Percentiles rank a stretch among this genome's conserved stretches.
These are phyloP conservation scores for Microcebus ravelobensis DNA, from an alignment of 2,113 vertebrate genomes.

Conservation along the genomic window DNA sequence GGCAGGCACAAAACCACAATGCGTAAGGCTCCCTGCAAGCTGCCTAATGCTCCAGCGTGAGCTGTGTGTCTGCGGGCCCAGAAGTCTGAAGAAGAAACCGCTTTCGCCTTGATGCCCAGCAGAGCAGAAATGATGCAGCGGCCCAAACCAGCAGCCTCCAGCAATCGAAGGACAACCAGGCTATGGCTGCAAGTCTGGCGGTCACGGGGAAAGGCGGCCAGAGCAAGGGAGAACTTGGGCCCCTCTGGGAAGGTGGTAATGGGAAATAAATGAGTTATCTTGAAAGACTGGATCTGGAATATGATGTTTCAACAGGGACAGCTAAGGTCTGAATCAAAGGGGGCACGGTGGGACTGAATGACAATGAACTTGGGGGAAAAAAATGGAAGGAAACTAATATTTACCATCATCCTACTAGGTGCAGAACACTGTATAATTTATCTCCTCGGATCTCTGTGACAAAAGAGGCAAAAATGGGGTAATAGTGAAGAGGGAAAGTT, in stretches of 20 bases:
- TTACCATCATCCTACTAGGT: neutral
- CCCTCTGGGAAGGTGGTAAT: neutral
- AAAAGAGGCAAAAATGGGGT: neutral
- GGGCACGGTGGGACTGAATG: neutral
- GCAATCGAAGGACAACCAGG: neutral
- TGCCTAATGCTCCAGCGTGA: neutral
- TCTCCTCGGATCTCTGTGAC: neutral
- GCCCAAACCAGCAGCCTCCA: neutral
- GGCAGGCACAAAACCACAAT: neutral
- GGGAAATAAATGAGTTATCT: neutral
- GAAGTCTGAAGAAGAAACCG: neutral
- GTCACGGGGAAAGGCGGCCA: neutral
- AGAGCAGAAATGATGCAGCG: neutral
- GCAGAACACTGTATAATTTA: fast-evolving
- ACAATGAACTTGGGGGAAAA: neutral
- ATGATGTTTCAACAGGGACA: neutral
- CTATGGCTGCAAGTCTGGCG: fast-evolving
- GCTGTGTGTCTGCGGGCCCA: neutral
- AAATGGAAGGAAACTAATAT: neutral
- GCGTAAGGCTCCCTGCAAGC: neutral
- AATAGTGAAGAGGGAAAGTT: neutral
- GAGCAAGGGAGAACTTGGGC: neutral
- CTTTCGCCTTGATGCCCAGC: neutral
- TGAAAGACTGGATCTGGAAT: neutral
- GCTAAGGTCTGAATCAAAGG: neutral